These are phyloP conservation scores for Sinopyrophorus schimmeli DNA, from an alignment of 2,888 invertebrate species.

Conservation along the genomic window DNA sequence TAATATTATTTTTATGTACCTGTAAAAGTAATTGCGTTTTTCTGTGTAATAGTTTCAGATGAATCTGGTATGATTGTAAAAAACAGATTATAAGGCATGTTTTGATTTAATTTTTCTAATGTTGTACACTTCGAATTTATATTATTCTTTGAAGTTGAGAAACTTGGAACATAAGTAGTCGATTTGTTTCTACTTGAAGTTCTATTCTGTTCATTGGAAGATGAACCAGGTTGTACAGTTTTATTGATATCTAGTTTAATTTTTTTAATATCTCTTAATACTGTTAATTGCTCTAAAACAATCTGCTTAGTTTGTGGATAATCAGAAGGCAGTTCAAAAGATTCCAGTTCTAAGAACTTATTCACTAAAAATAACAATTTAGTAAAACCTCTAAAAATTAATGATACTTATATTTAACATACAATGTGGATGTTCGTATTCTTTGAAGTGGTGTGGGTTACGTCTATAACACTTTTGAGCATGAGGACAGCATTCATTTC, in stretches of 20 bases:
- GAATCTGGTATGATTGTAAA: constrained; percentile 72
- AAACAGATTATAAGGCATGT: constrained; percentile 76
- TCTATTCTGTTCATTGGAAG: constrained; percentile 34
- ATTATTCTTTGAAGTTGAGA: constrained; percentile 54
- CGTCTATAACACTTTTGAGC: constrained; percentile 78
- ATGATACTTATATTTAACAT: constrained; percentile 53
- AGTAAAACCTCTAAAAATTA: constrained; percentile 7
- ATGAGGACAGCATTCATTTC: constrained; percentile 69
- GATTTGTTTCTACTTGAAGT: constrained; percentile 42
- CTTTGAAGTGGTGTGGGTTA: constrained; percentile 82
- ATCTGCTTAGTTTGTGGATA: constrained; percentile 58
- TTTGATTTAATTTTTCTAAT: constrained; percentile 66
- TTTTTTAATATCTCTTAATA: constrained; percentile 49
- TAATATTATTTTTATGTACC: constrained; percentile 51
- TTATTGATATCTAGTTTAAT: not conserved
- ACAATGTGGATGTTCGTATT: constrained; percentile 82
- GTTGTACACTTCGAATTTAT: constrained; percentile 52
- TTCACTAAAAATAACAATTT: constrained; percentile 62
- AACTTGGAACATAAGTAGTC: constrained; percentile 59
- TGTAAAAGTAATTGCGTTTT: constrained; percentile 70
- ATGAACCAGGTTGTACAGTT: constrained; percentile 1
- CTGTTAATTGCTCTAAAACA: constrained; percentile 65
- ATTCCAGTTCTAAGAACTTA: constrained; percentile 59
- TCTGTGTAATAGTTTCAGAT: constrained; percentile 65
- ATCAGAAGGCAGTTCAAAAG: constrained; percentile 60